A percentile compares a stretch with the other conserved stretches of the same genome.
phyloP scores from a whole-genome alignment of 2,888 invertebrate genomes.

The Perizoma flavofasciatum region DNA sequence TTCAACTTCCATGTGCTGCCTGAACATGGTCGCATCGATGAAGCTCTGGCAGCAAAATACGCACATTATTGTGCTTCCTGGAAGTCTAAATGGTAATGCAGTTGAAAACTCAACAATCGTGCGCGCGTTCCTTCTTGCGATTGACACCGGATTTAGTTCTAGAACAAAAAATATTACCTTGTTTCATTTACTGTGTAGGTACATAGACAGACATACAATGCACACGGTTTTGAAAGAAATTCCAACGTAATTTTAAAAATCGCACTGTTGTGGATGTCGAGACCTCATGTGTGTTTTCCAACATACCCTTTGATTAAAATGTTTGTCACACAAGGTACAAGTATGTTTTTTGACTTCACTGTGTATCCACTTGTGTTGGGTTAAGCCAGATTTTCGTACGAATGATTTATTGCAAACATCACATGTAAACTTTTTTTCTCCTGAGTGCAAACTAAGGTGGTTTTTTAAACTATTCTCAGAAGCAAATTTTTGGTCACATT shows the following conservation, averaged over 20 bases:
- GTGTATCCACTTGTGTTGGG: conserved; percentile 58
- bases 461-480: conserved; percentile 45
- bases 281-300: conserved; percentile 63
- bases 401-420: conserved; percentile 54
- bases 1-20: conserved; percentile 47
- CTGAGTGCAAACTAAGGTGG: conserved; percentile 50
- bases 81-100: conserved; percentile 66
- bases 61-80: conserved; percentile 60
- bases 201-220: no score
- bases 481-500: conserved; percentile 50
- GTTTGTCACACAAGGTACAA: conserved; percentile 51
- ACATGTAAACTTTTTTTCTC: conserved; percentile 49
- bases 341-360: conserved; percentile 51
- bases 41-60: conserved; percentile 63
- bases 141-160: conserved; percentile 61
- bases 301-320: conserved; percentile 55
- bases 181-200: not conserved
- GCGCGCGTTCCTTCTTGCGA: conserved; percentile 66
- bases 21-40: conserved; percentile 47
- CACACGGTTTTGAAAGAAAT: no score
- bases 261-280: conserved; percentile 57
- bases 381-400: conserved; percentile 47
- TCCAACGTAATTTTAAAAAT: conserved; percentile 33
- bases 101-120: conserved; percentile 62
- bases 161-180: conserved; percentile 59